These are phyloP conservation scores for Drosophila takahashii DNA, from an alignment of 1,140 invertebrate genomes.

Conservation along the genomic window DNA sequence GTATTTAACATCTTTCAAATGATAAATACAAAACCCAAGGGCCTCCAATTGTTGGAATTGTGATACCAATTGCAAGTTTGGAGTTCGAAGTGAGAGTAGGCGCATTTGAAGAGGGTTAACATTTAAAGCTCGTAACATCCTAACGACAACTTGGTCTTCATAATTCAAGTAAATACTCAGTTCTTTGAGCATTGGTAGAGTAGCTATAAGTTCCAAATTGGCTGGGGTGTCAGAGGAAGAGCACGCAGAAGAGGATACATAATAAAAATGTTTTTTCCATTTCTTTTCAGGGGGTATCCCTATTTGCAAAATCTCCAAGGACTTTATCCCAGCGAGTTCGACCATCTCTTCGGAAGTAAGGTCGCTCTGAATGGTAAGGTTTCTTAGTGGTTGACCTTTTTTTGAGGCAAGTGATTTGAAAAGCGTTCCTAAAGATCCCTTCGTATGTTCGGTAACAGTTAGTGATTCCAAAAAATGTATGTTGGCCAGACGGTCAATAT, in stretches of 20 bases:
- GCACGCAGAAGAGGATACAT: too few relatives aligned
- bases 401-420: conserved; percentile 2
- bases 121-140: not conserved
- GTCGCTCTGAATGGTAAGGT: not conserved
- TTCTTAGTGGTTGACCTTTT: not conserved
- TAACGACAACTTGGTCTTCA: not conserved
- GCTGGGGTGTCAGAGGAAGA: too few relatives aligned
- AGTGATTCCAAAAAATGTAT: not conserved
- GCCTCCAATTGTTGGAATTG: not conserved
- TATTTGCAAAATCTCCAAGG: not conserved
- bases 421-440: not conserved
- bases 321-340: not conserved
- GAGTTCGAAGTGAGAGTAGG: not conserved
- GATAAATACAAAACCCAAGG: not conserved
- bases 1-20: not conserved
- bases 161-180: not conserved
- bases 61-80: conserved; percentile 1
- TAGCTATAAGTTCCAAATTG: not conserved
- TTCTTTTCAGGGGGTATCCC: not conserved
- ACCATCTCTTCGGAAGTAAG: conserved; percentile 9
- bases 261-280: too few relatives aligned
- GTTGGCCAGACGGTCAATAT: not conserved
- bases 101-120: not conserved
- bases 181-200: not conserved
- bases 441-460: conserved; percentile 4